Evolutionary conservation across 2,797 vertebrate genomes (phyloP), one percentile per base, ranked within the genome.

Genomic region (Gambusia yucatana): DNA sequence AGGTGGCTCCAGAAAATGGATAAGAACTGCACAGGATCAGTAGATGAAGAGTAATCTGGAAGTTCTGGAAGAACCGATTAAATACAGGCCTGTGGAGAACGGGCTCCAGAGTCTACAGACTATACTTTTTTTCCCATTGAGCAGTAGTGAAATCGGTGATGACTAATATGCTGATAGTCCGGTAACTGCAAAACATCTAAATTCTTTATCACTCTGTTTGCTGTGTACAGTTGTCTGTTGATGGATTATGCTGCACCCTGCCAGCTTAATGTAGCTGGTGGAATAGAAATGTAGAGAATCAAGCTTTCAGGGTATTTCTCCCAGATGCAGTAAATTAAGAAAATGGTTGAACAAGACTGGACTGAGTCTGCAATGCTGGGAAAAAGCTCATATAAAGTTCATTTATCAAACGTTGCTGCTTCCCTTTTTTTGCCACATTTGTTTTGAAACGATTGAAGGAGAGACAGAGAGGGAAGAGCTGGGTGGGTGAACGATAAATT

Each of bases 401-500:
- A 39, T 13, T 70, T 41, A 46, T 70, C n/a, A 46, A 28, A 46
- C 2, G 5, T 14, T 28, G 43, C n/a, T 28, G 6, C 10, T 70
- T 70, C 28, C n/a, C 11, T 7, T 14, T 28, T 69, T 67, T 47
- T 43, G 36, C 73, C 78, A 33, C 77, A 36, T 86, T 88, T 77
- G 43, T 84, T 73, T 73, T 36, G 39, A 70, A 78, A 73, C 20
- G 75, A 47, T 77, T 1, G 77, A 72, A 63, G 50, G 73, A 74
- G 77, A 48, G 70, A 36, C 73, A 57, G 76, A 25, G 79, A 33
- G 76, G 36, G 44, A 10, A 22, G 75, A 87, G 82, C 69, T 39
- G 65, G 79, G 77, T 84, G 91, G 86, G 81, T 79, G 84, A 77
- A 17, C 73, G 44, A 39, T 14, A 61, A 78, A 78, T 82, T 76